Percentiles rank a stretch among this genome's conserved stretches.
phyloP scores from a whole-genome alignment of 2,888 invertebrate genomes.

The Lithosia quadra region DNA sequence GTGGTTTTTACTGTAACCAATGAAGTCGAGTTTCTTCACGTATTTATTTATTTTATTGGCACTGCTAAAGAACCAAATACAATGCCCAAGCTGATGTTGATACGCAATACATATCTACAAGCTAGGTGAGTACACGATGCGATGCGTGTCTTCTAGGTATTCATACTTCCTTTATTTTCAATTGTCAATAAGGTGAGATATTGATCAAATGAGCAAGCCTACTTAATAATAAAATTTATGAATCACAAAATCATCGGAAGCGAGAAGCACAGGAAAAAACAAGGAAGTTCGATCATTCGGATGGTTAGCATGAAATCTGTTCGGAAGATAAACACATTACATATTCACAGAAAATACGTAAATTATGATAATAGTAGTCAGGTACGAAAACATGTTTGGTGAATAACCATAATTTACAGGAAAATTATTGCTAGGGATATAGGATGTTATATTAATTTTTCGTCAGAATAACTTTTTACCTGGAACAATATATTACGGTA shows the following conservation, averaged over 20 bases:
- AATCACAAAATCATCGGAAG: constrained; percentile 28
- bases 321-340: constrained; percentile 21
- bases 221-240: constrained; percentile 29
- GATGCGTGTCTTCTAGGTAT: too few species aligned
- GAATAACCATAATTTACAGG: constrained; percentile 39
- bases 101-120: too few species aligned
- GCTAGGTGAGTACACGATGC: too few species aligned
- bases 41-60: too few species aligned
- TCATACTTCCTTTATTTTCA: too few species aligned
- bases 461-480: not conserved
- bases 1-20: too few species aligned
- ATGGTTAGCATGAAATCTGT: constrained; percentile 25
- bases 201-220: not conserved
- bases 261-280: constrained; percentile 33
- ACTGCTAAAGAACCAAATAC: too few species aligned
- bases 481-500: not conserved
- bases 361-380: constrained; percentile 27
- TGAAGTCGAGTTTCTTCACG: too few species aligned
- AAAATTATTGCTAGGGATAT: not conserved
- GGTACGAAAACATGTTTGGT: constrained; percentile 46
- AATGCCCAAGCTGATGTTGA: too few species aligned
- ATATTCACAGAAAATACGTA: constrained; percentile 23
- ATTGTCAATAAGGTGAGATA: not conserved
- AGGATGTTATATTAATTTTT: not conserved
- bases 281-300: constrained; percentile 33